phyloP scores from a whole-genome alignment of 2,888 invertebrate genomes.

The Hyalella azteca region DNA sequence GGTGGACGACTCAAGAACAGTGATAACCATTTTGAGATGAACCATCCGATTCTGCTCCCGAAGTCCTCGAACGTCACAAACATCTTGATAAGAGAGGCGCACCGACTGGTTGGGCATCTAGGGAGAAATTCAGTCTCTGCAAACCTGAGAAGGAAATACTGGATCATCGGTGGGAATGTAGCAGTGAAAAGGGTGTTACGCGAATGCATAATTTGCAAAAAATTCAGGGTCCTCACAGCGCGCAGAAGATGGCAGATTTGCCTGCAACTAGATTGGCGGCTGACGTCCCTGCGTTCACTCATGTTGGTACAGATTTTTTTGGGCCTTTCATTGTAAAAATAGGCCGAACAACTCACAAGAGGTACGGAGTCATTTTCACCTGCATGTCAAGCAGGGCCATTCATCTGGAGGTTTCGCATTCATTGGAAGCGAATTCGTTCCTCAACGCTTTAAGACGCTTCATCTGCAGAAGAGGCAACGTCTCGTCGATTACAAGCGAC shows the following conservation, averaged over 20 bases:
- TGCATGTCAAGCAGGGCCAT: not conserved
- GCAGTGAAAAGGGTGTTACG: not conserved
- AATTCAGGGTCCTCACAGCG: not conserved
- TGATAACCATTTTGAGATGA: not conserved
- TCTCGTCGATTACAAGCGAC: not conserved
- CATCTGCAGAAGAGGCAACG: slow-evolving; percentile 19
- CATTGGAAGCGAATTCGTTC: slow-evolving; percentile 10
- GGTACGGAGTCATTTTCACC: slow-evolving; percentile 20
- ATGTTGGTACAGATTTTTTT: slow-evolving; percentile 20
- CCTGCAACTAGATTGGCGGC: not conserved
- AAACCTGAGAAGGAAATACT: not conserved
- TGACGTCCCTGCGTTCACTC: not conserved
- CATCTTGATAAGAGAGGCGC: not conserved
- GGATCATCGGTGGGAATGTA: not conserved
- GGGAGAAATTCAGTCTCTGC: not conserved
- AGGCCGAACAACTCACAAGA: not conserved
- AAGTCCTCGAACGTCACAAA: not conserved
- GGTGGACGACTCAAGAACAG: not conserved
- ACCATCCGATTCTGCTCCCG: slow-evolving; percentile 10
- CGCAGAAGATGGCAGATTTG: not conserved
- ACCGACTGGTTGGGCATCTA: not conserved
- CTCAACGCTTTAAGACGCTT: slow-evolving; percentile 1
- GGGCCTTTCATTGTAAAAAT: not conserved
- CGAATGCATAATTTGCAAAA: not conserved
- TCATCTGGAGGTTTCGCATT: slow-evolving; percentile 13